These are phyloP conservation scores for Chunga burmeisteri DNA, from an alignment of 2,113 vertebrate species.

Conservation along the genomic window DNA sequence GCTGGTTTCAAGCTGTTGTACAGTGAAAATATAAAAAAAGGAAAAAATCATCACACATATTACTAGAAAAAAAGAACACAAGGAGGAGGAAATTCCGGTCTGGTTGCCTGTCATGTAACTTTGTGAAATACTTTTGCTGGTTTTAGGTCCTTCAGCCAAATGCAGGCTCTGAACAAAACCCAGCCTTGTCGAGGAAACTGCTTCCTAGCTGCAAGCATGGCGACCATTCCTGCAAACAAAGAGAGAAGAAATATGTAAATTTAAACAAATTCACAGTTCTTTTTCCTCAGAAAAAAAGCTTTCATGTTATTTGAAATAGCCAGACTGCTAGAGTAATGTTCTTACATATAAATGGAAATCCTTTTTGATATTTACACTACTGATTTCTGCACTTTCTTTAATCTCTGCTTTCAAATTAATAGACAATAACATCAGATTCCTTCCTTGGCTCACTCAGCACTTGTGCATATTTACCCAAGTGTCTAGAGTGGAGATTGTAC, in stretches of 20 bases:
- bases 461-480: conserved; percentile 88
- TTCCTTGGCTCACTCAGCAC: conserved; percentile 78
- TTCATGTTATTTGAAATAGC: conserved; percentile 71
- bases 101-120: background rate
- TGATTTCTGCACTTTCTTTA: conserved; percentile 86
- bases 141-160: background rate
- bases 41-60: background rate
- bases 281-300: conserved; percentile 53
- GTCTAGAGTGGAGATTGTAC: conserved; percentile 87
- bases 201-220: conserved; percentile 59
- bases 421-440: conserved; percentile 89
- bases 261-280: conserved; percentile 69
- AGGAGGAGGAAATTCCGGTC: background rate
- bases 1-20: background rate
- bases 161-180: conserved; percentile 22
- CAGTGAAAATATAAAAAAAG: background rate
- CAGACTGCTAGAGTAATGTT: conserved; percentile 75
- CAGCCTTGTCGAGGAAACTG: conserved; percentile 62
- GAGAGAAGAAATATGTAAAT: conserved; percentile 72
- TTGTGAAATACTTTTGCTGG: background rate
- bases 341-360: conserved; percentile 84
- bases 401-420: conserved; percentile 95
- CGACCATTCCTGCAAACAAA: conserved; percentile 71
- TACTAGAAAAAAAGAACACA: background rate
- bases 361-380: conserved; percentile 87